A percentile compares a stretch with the other conserved stretches of the same genome.
Conservation (phyloP, 2,113 vertebrate species). For the Anas platyrhynchos region DNA sequence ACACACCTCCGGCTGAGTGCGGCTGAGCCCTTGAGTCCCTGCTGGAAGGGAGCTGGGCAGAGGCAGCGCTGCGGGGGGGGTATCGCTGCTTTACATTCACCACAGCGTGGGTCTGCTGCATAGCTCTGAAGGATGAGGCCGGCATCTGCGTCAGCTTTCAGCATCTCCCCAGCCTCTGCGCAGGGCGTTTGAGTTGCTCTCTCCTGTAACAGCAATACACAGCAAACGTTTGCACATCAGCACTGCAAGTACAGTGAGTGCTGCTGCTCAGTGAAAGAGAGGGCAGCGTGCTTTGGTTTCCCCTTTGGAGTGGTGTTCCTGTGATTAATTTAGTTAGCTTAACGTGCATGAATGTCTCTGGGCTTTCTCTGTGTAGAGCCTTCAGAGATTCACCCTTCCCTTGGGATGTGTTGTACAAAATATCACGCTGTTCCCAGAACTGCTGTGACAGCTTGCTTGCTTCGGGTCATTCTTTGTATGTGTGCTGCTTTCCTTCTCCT, state of each 20-base stretch:
- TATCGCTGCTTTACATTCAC: fast-evolving
- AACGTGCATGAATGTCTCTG: background rate
- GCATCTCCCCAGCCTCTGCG: no score
- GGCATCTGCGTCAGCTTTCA: background rate
- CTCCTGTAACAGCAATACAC: no score
- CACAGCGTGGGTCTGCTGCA: background rate
- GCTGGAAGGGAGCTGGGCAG: background rate
- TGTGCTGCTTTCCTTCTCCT: background rate
- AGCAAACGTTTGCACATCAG: no score
- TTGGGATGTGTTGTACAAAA: fast-evolving
- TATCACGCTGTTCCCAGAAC: background rate
- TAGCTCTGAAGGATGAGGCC: background rate
- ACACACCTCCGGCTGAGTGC: no score
- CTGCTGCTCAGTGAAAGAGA: background rate
- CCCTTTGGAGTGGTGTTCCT: background rate
- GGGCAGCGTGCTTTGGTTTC: no score
- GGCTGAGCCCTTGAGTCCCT: background rate
- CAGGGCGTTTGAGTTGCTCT: background rate
- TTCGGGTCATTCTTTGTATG: background rate
- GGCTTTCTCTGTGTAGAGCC: background rate
- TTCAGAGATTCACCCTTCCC: background rate
- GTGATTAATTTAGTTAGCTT: background rate
- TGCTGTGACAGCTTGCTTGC: background rate
- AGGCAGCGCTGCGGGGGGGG: fast-evolving
- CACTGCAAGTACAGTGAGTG: background rate